Evolutionary conservation across 2,797 vertebrate genomes (phyloP), one percentile per base, ranked within the genome.

Genomic region (Xiphophorus birchmanni): DNA sequence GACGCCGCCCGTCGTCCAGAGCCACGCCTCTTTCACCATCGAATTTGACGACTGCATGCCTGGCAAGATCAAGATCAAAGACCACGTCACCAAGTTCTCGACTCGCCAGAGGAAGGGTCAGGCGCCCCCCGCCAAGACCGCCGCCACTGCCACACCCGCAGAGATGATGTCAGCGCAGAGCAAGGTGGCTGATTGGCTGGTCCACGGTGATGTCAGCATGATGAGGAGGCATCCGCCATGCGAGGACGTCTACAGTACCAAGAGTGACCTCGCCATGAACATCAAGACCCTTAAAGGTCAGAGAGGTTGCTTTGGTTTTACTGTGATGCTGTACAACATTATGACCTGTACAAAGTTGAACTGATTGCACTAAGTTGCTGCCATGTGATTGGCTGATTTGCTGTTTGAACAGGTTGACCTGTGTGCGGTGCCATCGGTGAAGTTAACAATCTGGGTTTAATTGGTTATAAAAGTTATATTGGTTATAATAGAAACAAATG

Each of bases 11-110:
- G 96, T 96, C 0, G 95, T 98, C 60, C 98, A 99, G 87, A 99
- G 98, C 93, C 98, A 99, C 3, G 98, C 98, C 44, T 99, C 98
- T 74, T 99, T 99, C 93, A 99, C 98, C 85, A 99, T 99, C 26
- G 98, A 99, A 93, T 99, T 99, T 40, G 98, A 99, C 1, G 96
- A 98, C 82, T 95, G 97, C 89, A 97, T 95, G 42, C 98, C 98
- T 0, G 98, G 98, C 69, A 99, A 98, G 93, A 97, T 99, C 74
- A 99, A 98, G 93, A 99, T 99, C 93, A 98, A 97, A 91, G 98
- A 99, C 82, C 98, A 99, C 0, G 95, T 99, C 77, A 99, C 98
- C 82, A 99, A 99, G 93, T 99, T 99, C 93, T 97, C 98, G 0
- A 96, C 97, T 67, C 96, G 98, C 60, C 98, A 97, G 88, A 95